Conservation (phyloP, 2,888 invertebrate species). For the Ophonus ardosiacus region DNA sequence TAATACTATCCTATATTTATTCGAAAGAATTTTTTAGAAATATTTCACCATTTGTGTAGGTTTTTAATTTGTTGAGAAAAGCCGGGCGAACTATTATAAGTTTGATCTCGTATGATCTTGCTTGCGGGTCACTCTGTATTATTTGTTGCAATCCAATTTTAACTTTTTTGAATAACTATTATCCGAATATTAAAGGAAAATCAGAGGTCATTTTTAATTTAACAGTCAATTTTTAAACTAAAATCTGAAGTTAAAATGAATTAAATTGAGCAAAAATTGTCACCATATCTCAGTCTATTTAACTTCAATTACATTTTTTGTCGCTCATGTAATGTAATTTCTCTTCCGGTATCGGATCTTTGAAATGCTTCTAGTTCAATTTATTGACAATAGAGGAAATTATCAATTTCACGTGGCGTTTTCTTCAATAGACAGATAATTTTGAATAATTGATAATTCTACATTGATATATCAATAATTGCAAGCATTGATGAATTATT, state of each 20-base stretch:
- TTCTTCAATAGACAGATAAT: background rate
- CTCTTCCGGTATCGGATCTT: background rate
- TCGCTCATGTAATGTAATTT: background rate
- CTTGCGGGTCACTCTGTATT: too few relatives aligned
- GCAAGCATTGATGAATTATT: background rate
- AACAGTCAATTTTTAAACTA: too few relatives aligned
- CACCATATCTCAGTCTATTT: background rate
- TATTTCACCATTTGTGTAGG: too few relatives aligned
- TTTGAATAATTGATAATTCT: background rate
- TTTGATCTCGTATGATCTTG: too few relatives aligned
- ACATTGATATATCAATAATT: background rate
- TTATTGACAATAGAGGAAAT: background rate
- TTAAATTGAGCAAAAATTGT: background rate
- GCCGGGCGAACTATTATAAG: too few relatives aligned
- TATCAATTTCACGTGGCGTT: background rate
- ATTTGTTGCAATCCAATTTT: too few relatives aligned
- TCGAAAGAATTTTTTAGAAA: too few relatives aligned
- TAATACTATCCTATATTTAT: too few relatives aligned
- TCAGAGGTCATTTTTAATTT: too few relatives aligned
- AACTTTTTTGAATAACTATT: too few relatives aligned
- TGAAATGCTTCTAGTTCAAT: background rate
- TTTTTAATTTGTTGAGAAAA: too few relatives aligned
- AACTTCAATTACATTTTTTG: background rate
- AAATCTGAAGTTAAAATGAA: background rate
- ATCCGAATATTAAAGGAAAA: too few relatives aligned